These are phyloP conservation scores for Ephestia elutella DNA, from an alignment of 1,140 invertebrate genomes.

Conservation along the genomic window DNA sequence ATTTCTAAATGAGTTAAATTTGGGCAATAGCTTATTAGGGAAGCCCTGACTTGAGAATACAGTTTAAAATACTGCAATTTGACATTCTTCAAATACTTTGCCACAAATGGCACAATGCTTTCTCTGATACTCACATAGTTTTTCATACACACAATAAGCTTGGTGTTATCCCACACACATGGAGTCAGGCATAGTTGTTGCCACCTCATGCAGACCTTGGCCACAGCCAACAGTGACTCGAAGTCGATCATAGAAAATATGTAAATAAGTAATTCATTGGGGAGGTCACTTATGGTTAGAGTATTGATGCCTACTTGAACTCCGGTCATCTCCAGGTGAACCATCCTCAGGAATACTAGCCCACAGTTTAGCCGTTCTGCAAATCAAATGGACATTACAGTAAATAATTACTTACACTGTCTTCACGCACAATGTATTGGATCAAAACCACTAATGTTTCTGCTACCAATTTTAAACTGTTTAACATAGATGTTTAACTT, in stretches of 20 bases:
- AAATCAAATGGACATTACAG: constrained; percentile 23
- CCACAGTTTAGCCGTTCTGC: constrained; percentile 45
- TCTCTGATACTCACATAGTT: constrained; percentile 70
- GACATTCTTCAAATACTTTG: constrained; percentile 70
- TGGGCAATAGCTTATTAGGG: constrained; percentile 68
- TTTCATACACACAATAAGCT: constrained; percentile 71
- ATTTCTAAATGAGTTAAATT: constrained; percentile 74
- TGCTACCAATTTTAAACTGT: constrained; percentile 8
- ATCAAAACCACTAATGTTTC: constrained; percentile 21
- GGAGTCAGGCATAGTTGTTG: constrained; percentile 67
- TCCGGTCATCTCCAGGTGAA: constrained; percentile 65
- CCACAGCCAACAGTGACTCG: constrained; percentile 66
- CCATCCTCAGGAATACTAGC: constrained; percentile 44
- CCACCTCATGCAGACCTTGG: constrained; percentile 70
- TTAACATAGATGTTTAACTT: no score
- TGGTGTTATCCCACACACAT: constrained; percentile 70
- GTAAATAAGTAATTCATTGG: constrained; percentile 72
- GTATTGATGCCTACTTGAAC: constrained; percentile 40
- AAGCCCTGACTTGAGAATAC: constrained; percentile 69
- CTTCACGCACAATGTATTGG: constrained; percentile 20
- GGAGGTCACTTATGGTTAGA: constrained; percentile 69
- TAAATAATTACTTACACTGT: neutral
- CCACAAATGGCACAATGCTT: constrained; percentile 69
- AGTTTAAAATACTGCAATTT: constrained; percentile 74
- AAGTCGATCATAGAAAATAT: constrained; percentile 73